Evolutionary conservation across 2,888 invertebrate species (phyloP), one percentile per base, ranked within the genome.

Genomic region (Germaria angustata): DNA sequence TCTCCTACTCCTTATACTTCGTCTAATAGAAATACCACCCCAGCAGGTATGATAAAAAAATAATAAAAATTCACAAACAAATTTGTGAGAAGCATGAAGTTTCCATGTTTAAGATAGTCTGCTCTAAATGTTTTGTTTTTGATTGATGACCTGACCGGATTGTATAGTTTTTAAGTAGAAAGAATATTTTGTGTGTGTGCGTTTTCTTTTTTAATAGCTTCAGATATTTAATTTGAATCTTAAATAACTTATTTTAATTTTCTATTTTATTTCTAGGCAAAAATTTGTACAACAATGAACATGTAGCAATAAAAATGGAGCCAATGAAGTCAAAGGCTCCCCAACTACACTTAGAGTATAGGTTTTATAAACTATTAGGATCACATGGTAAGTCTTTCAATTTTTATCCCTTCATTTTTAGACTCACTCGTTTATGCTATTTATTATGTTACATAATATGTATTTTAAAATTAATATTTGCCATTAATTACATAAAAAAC

Each of bases 221-320:
- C 7, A 15, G 13, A 2, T 15, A 2, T 13, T 28, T 22, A 11
- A 72, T 32, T 41, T 24, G 2, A 13, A 15, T 9, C 34, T 13
- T 20, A 28, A 55, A 71, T 65, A n/a, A 59, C 13, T 32, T 46
- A 17, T n/a, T 41, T 15, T 20, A 28, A 11, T 51, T 41, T 41
- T 76, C n/a, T 80, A n/a, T 80, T 75, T 84, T 78, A 13, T 92
- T 91, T 92, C 90, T 94, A 96, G 98, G 99, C 88, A 99, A 99
- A 94, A 99, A 99, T 93, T 94, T 99, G 91, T 99, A 99, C 95
- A 99, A 98, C 94, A 99, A 98, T 94, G 99, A 99, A 94, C 99
- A 99, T 94, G 99, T 99, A 93, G 99, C 99, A 92, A 99, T 99
- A 92, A 99, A 99, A 94, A 95, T 99, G 97, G 99, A 99, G 95